phyloP scores from a whole-genome alignment of 2,888 invertebrate genomes.

The Erannis defoliaria region DNA sequence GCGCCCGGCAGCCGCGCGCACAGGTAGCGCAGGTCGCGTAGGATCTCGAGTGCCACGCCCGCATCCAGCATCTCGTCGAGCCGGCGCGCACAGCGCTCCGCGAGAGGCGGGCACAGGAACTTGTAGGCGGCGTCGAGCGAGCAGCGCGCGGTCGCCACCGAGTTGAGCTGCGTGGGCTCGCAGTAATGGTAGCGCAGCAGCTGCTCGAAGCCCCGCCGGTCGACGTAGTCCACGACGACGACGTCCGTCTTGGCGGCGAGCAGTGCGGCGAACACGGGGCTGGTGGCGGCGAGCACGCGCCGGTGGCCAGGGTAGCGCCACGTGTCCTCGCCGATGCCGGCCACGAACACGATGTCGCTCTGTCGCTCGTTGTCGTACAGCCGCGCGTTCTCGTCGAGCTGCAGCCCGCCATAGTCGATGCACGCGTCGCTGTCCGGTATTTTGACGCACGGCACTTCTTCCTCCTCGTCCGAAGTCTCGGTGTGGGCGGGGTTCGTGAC shows the following conservation, averaged over 20 bases:
- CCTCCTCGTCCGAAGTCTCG: conserved; percentile 67
- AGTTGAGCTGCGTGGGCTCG: conserved; percentile 87
- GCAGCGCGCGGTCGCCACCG: conserved; percentile 88
- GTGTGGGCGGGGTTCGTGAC: conserved; percentile 78
- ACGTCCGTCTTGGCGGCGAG: conserved; percentile 74
- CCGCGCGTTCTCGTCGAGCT: conserved; percentile 63
- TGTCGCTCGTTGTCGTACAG: conserved; percentile 85
- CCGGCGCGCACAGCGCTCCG: conserved; percentile 89
- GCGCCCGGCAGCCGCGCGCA: conserved; percentile 78
- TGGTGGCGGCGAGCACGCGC: conserved; percentile 87
- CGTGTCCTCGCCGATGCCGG: conserved; percentile 88
- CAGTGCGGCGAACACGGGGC: conserved; percentile 88
- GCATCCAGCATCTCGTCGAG: conserved; percentile 88
- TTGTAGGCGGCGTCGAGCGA: conserved; percentile 92
- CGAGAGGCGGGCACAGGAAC: conserved; percentile 90
- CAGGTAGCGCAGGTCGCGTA: conserved; percentile 84
- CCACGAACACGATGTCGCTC: conserved; percentile 88
- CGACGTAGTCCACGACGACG: conserved; percentile 87
- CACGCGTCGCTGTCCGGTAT: conserved; percentile 47
- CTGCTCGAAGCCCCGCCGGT: conserved; percentile 89
- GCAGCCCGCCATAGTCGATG: conserved; percentile 48
- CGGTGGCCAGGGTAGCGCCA: conserved; percentile 90
- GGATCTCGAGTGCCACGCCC: conserved; percentile 88
- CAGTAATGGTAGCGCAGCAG: conserved; percentile 89
- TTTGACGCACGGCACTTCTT: conserved; percentile 45